phyloP scores from a whole-genome alignment of 2,113 vertebrate species.

The Notarius quadriscutis region DNA sequence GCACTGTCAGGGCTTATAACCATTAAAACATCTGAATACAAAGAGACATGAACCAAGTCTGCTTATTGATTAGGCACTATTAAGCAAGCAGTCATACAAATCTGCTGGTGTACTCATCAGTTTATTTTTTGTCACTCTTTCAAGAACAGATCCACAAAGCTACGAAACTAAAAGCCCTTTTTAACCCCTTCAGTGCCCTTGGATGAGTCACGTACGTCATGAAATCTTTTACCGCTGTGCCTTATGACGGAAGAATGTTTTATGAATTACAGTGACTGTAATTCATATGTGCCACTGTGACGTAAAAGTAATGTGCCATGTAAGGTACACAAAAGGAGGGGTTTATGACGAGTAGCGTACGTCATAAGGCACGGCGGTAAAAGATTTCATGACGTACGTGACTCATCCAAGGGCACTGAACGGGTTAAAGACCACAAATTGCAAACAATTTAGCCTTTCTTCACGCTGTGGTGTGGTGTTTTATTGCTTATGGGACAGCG shows the following conservation, averaged over 20 bases:
- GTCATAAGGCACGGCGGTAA: no score
- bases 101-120: not conserved
- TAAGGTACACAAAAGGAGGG: no score
- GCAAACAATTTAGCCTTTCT: not conserved
- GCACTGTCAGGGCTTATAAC: not conserved
- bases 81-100: not conserved
- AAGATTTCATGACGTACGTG: no score
- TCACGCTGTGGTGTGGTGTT: not conserved
- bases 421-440: not conserved
- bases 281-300: no score
- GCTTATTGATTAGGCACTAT: slow-evolving; percentile 2
- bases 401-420: no score
- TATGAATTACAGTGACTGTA: no score
- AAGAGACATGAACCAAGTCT: slow-evolving; percentile 8
- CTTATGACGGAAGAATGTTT: no score
- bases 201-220: no score
- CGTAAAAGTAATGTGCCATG: no score
- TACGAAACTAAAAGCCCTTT: not conserved
- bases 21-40: slow-evolving; percentile 8
- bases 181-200: not conserved
- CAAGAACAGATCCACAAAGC: not conserved
- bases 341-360: no score
- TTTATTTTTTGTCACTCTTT: no score
- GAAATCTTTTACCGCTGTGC: no score
- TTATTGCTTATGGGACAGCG: not conserved